Conservation (phyloP, 1,140 invertebrate genomes). For the Chionoecetes opilio region DNA sequence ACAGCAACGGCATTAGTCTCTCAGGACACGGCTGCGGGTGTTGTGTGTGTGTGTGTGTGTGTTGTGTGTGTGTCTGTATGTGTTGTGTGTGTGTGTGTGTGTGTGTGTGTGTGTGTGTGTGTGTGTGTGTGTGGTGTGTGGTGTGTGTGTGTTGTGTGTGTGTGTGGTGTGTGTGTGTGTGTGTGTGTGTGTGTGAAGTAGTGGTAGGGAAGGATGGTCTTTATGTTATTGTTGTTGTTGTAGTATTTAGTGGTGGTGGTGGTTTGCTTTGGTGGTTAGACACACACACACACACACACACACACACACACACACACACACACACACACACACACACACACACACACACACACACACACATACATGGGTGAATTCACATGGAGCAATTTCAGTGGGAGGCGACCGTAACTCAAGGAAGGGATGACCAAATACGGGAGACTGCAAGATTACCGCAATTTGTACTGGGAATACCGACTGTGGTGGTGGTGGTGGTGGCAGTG, state of each 20-base stretch:
- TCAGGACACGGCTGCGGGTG: not conserved
- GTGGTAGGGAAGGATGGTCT: not conserved
- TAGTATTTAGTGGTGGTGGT: not conserved
- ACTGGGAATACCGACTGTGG: not conserved
- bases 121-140: constrained; percentile 6
- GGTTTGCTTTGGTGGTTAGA: not conserved
- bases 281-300: not conserved
- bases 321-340: constrained; percentile 18
- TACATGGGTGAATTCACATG: constrained; percentile 19
- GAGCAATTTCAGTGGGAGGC: constrained; percentile 25
- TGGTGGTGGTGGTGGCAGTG: not conserved
- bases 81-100: not conserved
- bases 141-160: not conserved
- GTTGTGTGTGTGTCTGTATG: not conserved
- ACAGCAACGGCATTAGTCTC: not conserved
- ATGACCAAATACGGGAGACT: not conserved
- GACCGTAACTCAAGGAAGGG: constrained; percentile 2
- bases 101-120: constrained; percentile 2
- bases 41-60: constrained; percentile 12
- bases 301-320: constrained; percentile 18
- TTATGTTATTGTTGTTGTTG: no score
- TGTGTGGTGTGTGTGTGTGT: not conserved
- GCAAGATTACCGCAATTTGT: constrained; percentile 20
- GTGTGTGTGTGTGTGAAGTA: not conserved
- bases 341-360: not conserved